A percentile compares a stretch with the other conserved stretches of the same genome.
Evolutionary conservation across 2,113 vertebrate species (phyloP).

Genomic region (Paracyprichromis sp.): DNA sequence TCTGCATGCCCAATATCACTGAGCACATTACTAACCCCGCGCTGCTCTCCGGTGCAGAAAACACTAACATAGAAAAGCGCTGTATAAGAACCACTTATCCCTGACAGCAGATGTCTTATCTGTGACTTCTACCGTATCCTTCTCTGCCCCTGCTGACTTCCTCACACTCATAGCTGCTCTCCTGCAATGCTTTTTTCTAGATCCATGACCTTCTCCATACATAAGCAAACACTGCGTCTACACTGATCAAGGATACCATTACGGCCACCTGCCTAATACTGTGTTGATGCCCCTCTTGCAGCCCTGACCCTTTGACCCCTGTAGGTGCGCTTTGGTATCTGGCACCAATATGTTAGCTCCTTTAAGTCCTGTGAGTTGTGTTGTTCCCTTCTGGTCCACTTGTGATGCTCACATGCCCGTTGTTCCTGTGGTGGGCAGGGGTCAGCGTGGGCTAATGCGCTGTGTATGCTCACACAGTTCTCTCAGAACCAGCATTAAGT

Average conservation of each 20-base stretch:
- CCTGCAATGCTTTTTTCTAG: background rate
- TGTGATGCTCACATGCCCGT: background rate
- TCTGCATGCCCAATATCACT: background rate
- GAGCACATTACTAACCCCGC: accelerated
- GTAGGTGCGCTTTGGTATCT: background rate
- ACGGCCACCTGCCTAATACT: background rate
- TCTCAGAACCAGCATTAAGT: accelerated
- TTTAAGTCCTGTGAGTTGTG: background rate
- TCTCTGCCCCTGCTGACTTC: background rate
- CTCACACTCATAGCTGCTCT: background rate
- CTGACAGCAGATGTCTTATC: background rate
- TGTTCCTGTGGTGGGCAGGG: background rate
- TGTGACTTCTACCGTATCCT: background rate
- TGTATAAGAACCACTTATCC: background rate
- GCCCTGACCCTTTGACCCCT: background rate
- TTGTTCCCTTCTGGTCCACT: background rate
- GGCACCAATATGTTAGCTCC: background rate
- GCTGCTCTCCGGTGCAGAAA: background rate
- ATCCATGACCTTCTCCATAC: background rate
- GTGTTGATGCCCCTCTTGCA: background rate
- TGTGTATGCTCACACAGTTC: background rate
- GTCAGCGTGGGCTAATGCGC: background rate
- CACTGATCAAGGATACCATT: background rate
- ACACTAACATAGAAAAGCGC: background rate
- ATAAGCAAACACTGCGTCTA: background rate